These are phyloP conservation scores for Hirtodrosophila histrioides DNA, from an alignment of 2,888 invertebrate species.

Conservation along the genomic window DNA sequence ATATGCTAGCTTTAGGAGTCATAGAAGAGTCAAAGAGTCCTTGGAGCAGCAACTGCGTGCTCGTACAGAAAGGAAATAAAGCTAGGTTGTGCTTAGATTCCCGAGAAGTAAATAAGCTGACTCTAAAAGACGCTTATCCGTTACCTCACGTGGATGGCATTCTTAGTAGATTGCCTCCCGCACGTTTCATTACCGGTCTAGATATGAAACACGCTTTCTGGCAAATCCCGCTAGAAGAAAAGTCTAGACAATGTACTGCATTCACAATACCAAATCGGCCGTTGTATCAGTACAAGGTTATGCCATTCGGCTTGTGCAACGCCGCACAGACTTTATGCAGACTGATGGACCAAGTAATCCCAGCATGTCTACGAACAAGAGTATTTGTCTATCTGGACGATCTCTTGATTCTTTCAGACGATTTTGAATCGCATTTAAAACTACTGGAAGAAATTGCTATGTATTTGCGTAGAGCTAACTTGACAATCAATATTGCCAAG, in stretches of 20 bases:
- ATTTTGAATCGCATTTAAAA: too few species aligned
- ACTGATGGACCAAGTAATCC: conserved; percentile 9
- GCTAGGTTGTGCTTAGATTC: conserved; percentile 64
- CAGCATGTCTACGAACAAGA: background rate
- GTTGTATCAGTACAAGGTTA: conserved; percentile 23
- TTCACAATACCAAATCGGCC: conserved; percentile 49
- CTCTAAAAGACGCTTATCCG: conserved; percentile 33
- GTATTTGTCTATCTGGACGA: conserved; percentile 43
- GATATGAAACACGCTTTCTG: too few species aligned
- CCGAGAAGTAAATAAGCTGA: conserved; percentile 61
- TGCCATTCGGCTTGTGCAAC: conserved; percentile 35
- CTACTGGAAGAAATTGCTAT: conserved; percentile 22
- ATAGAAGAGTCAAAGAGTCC: background rate
- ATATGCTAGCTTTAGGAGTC: background rate
- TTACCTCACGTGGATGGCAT: conserved; percentile 13
- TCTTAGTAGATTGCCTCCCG: background rate
- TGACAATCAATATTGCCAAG: conserved; percentile 33
- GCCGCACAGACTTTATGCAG: conserved; percentile 14
- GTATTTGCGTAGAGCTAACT: conserved; percentile 24
- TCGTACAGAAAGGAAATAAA: conserved; percentile 45
- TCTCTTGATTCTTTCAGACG: conserved; percentile 20
- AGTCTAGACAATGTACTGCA: too few species aligned
- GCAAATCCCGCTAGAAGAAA: too few species aligned
- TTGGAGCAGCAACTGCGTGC: background rate
- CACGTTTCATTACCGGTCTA: background rate